Evolutionary conservation across 2,888 invertebrate genomes (phyloP), one percentile per base, ranked within the genome.

Genomic region (Argyra leucocephala): DNA sequence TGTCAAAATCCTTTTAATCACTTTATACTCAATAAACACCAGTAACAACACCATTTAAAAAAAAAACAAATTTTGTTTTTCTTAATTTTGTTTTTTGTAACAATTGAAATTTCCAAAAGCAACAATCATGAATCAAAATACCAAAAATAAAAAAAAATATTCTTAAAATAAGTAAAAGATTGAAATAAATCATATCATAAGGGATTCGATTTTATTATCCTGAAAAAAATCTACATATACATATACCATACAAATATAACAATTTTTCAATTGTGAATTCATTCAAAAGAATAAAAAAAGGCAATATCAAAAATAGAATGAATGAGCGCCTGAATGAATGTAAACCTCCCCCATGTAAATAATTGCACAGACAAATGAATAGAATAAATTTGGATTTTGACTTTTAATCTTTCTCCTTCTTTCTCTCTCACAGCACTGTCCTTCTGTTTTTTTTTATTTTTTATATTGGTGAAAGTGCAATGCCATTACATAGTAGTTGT

Each of bases 261-360:
- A 48, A 48, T 48, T 48, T 48, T 48, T 48, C 48, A 48, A 2
- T 48, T 48, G 5, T 18, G 18, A 48, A 48, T 3, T 18, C 18
- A 18, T 48, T 5, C 48, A 48, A 59, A 48, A 59, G 18, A 24
- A 59, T 4, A 23, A 23, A 48, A n/a, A 48, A 48, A 48, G 6
- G 31, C n/a, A n/a, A 12, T 58, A 65, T 59, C 61, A 61, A 63
- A 36, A 57, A 37, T 61, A 26, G 61, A 63, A 65, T 37, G 60
- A 67, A 66, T 66, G 66, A 64, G 64, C 67, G 60, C 31, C 63
- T 65, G 63, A 57, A 61, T 63, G 64, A 63, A 66, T 67, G 66
- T 66, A 69, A 67, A 69, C 70, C 70, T 69, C 71, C 71, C 71
- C 70, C 70, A 70, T 71, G 71, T 71, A 71, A 71, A 71, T 71